Evolutionary conservation across 2,113 vertebrate species (phyloP), one percentile per base, ranked within the genome.

Genomic region (Clarias batrachus): DNA sequence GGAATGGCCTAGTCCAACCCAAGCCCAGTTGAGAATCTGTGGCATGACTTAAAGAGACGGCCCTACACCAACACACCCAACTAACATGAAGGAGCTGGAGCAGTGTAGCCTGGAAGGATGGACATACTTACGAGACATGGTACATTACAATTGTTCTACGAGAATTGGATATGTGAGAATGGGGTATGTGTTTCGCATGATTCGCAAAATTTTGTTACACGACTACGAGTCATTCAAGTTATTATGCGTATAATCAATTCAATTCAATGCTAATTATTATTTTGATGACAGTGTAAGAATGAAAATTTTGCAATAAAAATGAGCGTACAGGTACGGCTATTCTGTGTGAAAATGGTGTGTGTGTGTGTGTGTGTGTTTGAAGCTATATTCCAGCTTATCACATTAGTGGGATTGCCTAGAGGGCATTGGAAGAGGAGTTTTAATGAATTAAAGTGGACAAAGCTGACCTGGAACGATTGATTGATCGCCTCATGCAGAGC

Each of bases 361-460:
- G 71, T 85, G 84, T 65, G 79, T 82, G 80, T 74, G 57, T 76
- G 59, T 66, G 83, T 86, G 88, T 88, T 84, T 79, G 81, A 79
- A 83, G 82, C 65, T 84, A 85, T 52, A 73, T 70, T 83, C 88
- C 81, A 19, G 90, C 87, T 88, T 88, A 92, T 89, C 92, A 90
- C 93, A 93, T 95, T 95, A 95, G 92, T 91, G 93, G 91, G 93
- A 94, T 93, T 95, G 90, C 93, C 93, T 94, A 91, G 92, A 91
- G 91, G 92, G 92, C 93, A 93, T 93, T 92, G 93, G 92, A 93
- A 93, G 93, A 83, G 30, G 89, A 91, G 91, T 85, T 92, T 93
- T 94, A 95, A 95, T 95, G 93, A 94, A 95, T 95, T 94, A 94
- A 94, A 94, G 92, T 92, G 93, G 93, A 94, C 93, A 93, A 90